phyloP scores from a whole-genome alignment of 2,888 invertebrate genomes.

The Julus scandinavius region DNA sequence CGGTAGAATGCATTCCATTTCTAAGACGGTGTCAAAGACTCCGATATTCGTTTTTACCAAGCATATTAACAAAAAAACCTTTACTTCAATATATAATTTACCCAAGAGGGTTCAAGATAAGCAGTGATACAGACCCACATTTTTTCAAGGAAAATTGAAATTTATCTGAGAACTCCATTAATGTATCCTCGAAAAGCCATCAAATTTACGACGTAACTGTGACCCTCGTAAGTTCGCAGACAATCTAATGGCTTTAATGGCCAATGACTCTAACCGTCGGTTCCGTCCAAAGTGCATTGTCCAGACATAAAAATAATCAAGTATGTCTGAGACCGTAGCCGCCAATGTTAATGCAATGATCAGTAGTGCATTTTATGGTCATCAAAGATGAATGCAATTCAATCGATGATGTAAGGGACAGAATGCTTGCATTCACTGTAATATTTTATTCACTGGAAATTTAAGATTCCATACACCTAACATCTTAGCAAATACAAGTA shows the following conservation, averaged over 20 bases:
- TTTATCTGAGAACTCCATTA: background rate
- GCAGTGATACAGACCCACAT: background rate
- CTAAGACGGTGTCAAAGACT: no score
- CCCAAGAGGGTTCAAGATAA: background rate
- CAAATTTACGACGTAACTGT: no score
- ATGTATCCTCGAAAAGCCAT: background rate
- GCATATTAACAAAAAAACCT: background rate
- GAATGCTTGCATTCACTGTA: background rate
- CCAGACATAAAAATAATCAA: conserved; percentile 29
- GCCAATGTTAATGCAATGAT: background rate
- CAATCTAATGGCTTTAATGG: background rate
- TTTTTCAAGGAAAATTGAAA: background rate
- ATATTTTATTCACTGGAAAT: background rate
- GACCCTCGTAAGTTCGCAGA: background rate
- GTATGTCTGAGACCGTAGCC: background rate
- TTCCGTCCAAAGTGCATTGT: background rate
- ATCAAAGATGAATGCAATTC: conserved; percentile 8
- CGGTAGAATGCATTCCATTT: no score
- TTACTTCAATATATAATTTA: background rate
- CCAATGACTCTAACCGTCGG: background rate
- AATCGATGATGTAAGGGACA: conserved; percentile 17
- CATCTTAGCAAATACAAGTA: no score
- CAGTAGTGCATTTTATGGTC: background rate
- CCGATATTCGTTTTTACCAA: background rate
- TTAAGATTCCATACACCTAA: background rate